phyloP scores from a whole-genome alignment of 1,140 invertebrate species.

The Diorhabda elongata region DNA sequence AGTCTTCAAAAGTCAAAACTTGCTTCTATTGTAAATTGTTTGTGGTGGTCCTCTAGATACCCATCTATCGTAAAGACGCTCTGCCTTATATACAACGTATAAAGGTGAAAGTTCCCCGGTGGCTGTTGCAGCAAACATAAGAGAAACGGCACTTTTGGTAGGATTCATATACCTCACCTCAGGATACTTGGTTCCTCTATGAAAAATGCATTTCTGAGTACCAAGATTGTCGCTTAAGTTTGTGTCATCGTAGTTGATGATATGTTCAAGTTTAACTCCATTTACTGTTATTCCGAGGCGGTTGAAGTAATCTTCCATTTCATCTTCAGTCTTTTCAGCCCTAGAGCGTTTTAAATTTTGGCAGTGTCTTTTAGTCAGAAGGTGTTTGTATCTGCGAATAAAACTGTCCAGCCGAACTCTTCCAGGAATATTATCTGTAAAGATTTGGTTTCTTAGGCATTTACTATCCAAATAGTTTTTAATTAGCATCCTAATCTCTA shows the following conservation, averaged over 20 bases:
- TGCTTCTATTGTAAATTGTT: neutral
- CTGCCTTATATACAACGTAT: neutral
- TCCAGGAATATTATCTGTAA: too few species aligned
- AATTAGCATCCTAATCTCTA: too few species aligned
- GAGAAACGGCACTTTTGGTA: too few species aligned
- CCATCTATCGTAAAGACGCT: constrained; percentile 3
- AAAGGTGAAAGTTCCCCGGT: neutral
- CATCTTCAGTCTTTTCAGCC: too few species aligned
- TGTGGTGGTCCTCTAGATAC: neutral
- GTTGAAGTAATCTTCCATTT: constrained; percentile 9
- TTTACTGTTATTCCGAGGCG: constrained; percentile 21
- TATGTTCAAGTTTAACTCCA: constrained; percentile 24
- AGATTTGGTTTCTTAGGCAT: too few species aligned
- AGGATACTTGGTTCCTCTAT: constrained; percentile 42
- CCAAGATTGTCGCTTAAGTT: constrained; percentile 47
- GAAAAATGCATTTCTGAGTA: constrained; percentile 38
- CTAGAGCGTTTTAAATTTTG: too few species aligned
- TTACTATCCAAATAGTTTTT: too few species aligned
- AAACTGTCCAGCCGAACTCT: too few species aligned
- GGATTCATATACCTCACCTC: constrained; percentile 25
- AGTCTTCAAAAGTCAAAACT: neutral
- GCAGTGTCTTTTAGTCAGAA: too few species aligned
- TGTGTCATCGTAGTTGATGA: constrained; percentile 47
- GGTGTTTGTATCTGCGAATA: too few species aligned
- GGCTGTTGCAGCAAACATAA: neutral